These are phyloP conservation scores for Eudyptes chrysolophus DNA, from an alignment of 2,113 vertebrate species.

Conservation along the genomic window DNA sequence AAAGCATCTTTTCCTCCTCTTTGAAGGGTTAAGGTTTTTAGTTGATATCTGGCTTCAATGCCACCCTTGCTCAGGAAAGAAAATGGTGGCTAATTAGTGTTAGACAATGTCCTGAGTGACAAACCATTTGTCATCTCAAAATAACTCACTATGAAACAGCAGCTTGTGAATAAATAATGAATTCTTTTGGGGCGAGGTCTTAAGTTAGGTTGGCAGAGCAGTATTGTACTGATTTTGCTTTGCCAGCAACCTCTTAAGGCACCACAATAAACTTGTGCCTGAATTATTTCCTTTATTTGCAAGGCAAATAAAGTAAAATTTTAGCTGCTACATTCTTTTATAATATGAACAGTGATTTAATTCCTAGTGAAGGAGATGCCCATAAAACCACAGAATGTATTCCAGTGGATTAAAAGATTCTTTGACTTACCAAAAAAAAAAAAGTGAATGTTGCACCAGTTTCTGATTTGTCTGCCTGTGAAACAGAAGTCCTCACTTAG, in stretches of 20 bases:
- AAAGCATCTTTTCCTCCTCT: neutral
- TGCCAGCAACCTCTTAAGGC: constrained; percentile 22
- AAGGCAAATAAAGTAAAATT: neutral
- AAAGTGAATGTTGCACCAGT: neutral
- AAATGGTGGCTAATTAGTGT: neutral
- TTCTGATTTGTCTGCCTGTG: neutral
- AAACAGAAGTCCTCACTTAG: neutral
- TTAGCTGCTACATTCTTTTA: neutral
- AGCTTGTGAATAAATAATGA: constrained; percentile 33
- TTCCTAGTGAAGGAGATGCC: neutral
- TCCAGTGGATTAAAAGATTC: neutral
- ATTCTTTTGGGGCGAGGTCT: neutral
- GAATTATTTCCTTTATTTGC: neutral
- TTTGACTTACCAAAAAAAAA: neutral
- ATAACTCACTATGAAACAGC: neutral
- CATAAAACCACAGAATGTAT: neutral
- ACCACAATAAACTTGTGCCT: neutral
- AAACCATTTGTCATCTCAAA: neutral
- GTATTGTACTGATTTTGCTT: neutral
- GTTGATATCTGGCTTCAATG: neutral
- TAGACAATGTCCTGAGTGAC: neutral
- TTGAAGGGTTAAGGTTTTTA: neutral
- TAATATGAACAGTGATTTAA: neutral
- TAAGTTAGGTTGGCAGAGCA: neutral
- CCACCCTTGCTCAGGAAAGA: neutral